Percentiles rank a stretch among this genome's conserved stretches.
These are phyloP conservation scores for Steinernema khuongi DNA, from an alignment of 1,140 invertebrate species.

Conservation along the genomic window DNA sequence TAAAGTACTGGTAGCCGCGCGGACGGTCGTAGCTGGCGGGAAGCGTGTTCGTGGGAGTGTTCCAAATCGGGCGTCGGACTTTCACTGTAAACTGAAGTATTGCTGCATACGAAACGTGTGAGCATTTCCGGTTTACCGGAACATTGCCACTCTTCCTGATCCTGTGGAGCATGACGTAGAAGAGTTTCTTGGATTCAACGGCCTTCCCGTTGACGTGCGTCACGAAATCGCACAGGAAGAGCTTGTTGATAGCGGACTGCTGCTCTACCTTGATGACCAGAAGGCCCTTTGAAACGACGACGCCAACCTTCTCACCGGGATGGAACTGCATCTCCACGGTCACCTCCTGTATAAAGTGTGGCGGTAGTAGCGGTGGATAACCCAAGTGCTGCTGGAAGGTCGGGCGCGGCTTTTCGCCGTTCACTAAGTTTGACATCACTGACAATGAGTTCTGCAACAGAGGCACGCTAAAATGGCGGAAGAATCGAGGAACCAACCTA, in stretches of 20 bases:
- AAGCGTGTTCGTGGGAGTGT: not conserved
- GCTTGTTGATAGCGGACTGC: not conserved
- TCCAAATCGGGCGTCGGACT: not conserved
- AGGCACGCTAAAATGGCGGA: too few relatives aligned
- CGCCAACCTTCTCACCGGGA: not conserved
- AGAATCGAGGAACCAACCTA: too few relatives aligned
- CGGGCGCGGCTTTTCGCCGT: too few relatives aligned
- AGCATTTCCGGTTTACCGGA: too few relatives aligned
- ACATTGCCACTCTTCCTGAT: not conserved
- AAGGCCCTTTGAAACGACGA: not conserved
- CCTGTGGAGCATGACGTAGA: not conserved
- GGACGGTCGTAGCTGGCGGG: not conserved
- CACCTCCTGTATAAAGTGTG: not conserved
- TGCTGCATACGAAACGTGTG: too few relatives aligned
- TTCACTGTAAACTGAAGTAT: not conserved
- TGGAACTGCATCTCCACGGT: constrained; percentile 9
- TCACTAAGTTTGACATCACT: too few relatives aligned
- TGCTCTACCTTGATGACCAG: not conserved
- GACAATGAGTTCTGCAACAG: too few relatives aligned
- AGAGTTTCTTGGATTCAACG: not conserved
- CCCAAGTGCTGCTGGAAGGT: not conserved
- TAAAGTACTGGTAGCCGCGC: not conserved
- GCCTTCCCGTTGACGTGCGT: not conserved
- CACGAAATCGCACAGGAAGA: not conserved
- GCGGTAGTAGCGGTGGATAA: not conserved